These are phyloP conservation scores for Plectropomus leopardus DNA, from an alignment of 2,113 vertebrate species.

Conservation along the genomic window DNA sequence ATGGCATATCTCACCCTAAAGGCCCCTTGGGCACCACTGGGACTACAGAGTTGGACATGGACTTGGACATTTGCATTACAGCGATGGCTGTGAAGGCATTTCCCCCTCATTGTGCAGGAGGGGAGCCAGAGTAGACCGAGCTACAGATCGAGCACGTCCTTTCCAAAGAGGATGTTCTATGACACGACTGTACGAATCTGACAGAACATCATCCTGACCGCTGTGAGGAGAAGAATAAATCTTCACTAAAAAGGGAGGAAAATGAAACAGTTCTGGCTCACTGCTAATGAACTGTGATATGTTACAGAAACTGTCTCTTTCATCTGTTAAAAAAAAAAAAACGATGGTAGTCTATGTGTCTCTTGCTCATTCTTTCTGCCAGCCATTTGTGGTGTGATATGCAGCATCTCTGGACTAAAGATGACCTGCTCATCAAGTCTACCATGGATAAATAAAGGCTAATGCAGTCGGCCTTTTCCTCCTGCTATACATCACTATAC, in stretches of 20 bases:
- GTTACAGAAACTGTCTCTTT: slow-evolving; percentile 62
- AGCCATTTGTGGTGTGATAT: slow-evolving; percentile 22
- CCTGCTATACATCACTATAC: background rate
- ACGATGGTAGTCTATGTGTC: slow-evolving; percentile 15
- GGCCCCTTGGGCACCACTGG: slow-evolving; percentile 51
- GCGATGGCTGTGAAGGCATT: slow-evolving; percentile 42
- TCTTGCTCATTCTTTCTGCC: slow-evolving; percentile 21
- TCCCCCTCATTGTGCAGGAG: slow-evolving; percentile 30
- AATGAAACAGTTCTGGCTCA: slow-evolving; percentile 57
- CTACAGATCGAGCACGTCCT: slow-evolving; percentile 45
- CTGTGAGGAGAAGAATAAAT: slow-evolving; percentile 65
- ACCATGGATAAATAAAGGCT: slow-evolving; percentile 56
- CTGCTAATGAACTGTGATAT: slow-evolving; percentile 72
- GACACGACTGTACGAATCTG: slow-evolving; percentile 60
- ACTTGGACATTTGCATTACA: slow-evolving; percentile 67
- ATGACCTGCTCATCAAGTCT: slow-evolving; percentile 48
- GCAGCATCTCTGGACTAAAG: slow-evolving; percentile 37
- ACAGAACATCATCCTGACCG: slow-evolving; percentile 55
- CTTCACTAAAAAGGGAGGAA: slow-evolving; percentile 44
- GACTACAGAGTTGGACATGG: slow-evolving; percentile 56
- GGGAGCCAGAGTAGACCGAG: slow-evolving; percentile 33
- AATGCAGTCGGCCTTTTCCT: slow-evolving; percentile 40
- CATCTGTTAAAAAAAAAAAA: slow-evolving; percentile 46
- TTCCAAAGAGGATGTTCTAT: slow-evolving; percentile 52
- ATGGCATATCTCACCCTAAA: slow-evolving; percentile 48